phyloP scores from a whole-genome alignment of 2,113 vertebrate genomes.

The Ia io region DNA sequence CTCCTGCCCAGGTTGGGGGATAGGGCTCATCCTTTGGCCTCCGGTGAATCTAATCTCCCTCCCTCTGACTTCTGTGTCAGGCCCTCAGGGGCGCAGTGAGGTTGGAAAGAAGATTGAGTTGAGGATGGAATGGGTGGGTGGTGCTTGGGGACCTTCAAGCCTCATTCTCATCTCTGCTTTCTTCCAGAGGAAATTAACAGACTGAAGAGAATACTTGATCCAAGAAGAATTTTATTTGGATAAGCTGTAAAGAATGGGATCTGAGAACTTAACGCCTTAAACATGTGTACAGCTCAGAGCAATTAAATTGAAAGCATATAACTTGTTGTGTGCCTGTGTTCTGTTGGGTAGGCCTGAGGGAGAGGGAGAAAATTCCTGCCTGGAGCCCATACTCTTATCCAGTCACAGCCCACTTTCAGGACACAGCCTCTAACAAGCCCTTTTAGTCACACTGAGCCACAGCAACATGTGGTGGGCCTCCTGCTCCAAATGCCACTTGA shows the following conservation, averaged over 20 bases:
- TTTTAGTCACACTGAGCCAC: background rate
- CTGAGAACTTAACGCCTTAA: background rate
- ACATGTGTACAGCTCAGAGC: background rate
- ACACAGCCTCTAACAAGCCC: background rate
- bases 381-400: background rate
- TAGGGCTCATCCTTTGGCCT: background rate
- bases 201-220: rapidly evolving
- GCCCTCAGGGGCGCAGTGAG: background rate
- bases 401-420: background rate
- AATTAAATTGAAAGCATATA: constrained; percentile 53
- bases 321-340: background rate
- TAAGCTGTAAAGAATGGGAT: background rate
- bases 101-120: background rate
- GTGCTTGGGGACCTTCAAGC: background rate
- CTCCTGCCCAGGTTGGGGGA: background rate
- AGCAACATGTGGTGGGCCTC: background rate
- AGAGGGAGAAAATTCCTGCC: background rate
- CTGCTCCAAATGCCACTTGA: background rate
- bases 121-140: background rate
- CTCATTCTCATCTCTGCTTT: background rate
- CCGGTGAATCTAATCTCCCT: background rate
- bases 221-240: rapidly evolving
- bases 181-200: background rate
- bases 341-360: background rate
- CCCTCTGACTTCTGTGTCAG: background rate